phyloP scores from a whole-genome alignment of 2,113 vertebrate species.

The Meleagris gallopavo region DNA sequence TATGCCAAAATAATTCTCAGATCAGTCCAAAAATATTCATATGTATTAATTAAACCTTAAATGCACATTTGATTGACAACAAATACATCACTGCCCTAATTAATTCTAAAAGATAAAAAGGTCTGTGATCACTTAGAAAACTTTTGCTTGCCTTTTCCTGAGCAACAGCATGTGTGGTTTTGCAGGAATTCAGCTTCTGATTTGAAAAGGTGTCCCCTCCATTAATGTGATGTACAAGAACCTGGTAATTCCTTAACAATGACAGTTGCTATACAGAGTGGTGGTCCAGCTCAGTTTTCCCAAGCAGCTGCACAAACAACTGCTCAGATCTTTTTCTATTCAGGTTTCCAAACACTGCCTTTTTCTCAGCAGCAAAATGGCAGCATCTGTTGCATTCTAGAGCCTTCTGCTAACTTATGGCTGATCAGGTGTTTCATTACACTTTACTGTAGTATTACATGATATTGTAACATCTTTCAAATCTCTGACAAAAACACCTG shows the following conservation, averaged over 20 bases:
- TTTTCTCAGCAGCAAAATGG: background rate
- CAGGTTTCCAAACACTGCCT: background rate
- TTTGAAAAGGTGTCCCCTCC: background rate
- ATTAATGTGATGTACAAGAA: background rate
- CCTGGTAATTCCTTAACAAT: background rate
- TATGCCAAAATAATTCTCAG: background rate
- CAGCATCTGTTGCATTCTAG: background rate
- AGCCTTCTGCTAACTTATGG: background rate
- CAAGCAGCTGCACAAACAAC: background rate
- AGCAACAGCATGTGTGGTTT: background rate
- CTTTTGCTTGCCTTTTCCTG: background rate
- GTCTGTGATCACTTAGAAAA: background rate
- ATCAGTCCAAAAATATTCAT: background rate
- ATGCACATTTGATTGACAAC: background rate
- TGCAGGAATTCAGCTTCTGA: background rate
- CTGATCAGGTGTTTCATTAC: background rate
- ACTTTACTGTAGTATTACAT: background rate
- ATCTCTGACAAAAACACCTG: background rate
- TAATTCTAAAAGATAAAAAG: background rate
- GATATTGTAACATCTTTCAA: background rate
- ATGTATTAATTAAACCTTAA: conserved; percentile 25
- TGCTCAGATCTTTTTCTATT: background rate
- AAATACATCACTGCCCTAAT: background rate
- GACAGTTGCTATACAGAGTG: background rate
- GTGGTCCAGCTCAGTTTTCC: background rate